Conservation (phyloP, 2,797 vertebrate species). For the Limnodromus scolopaceus region DNA sequence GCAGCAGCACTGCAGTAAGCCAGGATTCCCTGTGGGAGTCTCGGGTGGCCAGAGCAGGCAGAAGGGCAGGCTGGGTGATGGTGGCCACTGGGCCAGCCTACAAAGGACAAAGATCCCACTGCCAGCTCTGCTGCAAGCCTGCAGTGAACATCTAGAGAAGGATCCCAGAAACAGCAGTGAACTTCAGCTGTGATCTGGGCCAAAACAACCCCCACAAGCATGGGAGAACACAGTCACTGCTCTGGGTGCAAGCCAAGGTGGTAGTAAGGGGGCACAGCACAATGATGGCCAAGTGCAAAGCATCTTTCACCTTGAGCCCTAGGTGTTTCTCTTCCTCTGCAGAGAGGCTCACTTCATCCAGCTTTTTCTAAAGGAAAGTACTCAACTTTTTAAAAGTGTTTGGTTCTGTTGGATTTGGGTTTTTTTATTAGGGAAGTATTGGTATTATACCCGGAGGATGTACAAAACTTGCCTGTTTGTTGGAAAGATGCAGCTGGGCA, state of each 20-base stretch:
- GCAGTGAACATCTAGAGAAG: neutral
- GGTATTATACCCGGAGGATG: neutral
- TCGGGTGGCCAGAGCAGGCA: accelerated
- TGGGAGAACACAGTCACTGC: neutral
- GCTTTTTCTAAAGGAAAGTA: neutral
- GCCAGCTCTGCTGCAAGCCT: neutral
- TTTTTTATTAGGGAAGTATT: neutral
- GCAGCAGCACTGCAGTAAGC: neutral
- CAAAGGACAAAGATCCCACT: neutral
- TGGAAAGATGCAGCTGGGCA: neutral
- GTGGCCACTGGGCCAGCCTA: neutral
- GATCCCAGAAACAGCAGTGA: neutral
- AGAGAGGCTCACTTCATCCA: neutral
- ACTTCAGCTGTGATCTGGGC: neutral
- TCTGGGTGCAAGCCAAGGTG: neutral
- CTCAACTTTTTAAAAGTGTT: neutral
- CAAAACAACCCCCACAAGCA: neutral
- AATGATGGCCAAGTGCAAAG: accelerated
- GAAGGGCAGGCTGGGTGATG: neutral
- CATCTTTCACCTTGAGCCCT: neutral
- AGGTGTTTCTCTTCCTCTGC: neutral
- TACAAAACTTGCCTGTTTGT: neutral
- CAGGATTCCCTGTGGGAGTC: neutral
- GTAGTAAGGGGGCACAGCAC: accelerated
- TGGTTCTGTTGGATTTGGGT: neutral